Evolutionary conservation across 2,888 invertebrate species (phyloP).

Genomic region (Altica lythri): DNA sequence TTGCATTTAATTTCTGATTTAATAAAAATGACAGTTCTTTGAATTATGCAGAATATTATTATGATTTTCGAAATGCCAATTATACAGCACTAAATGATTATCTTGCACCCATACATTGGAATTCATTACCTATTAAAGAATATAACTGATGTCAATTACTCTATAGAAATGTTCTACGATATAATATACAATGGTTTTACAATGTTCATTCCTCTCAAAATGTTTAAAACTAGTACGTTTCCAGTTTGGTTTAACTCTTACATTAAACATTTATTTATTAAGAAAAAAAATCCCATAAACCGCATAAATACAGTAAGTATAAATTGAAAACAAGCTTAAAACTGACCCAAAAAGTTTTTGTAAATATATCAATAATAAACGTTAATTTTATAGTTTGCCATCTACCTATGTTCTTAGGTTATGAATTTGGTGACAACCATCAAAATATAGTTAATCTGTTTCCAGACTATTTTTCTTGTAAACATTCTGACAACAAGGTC

Average conservation of each 20-base stretch:
- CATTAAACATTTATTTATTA: background rate
- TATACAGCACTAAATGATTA: conserved; percentile 4
- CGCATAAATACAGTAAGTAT: too few relatives aligned
- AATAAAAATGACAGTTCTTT: background rate
- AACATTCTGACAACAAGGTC: too few relatives aligned
- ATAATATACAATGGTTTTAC: background rate
- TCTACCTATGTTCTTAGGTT: background rate
- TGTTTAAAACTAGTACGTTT: background rate
- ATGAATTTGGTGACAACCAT: background rate
- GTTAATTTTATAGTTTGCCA: background rate
- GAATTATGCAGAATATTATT: conserved; percentile 3
- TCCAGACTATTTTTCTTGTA: background rate
- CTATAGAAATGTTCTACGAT: background rate
- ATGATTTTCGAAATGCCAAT: conserved; percentile 3
- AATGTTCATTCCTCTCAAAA: background rate
- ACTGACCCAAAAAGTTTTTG: background rate
- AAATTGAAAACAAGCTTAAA: background rate
- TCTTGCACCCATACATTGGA: background rate
- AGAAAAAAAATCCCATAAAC: background rate
- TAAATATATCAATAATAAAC: background rate
- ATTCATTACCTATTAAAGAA: background rate
- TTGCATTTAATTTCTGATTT: background rate
- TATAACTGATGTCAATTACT: background rate
- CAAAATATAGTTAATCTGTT: background rate
- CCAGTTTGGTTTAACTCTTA: background rate